Conservation (phyloP, 2,797 vertebrate genomes). For the Lindbergichthys nudifrons region DNA sequence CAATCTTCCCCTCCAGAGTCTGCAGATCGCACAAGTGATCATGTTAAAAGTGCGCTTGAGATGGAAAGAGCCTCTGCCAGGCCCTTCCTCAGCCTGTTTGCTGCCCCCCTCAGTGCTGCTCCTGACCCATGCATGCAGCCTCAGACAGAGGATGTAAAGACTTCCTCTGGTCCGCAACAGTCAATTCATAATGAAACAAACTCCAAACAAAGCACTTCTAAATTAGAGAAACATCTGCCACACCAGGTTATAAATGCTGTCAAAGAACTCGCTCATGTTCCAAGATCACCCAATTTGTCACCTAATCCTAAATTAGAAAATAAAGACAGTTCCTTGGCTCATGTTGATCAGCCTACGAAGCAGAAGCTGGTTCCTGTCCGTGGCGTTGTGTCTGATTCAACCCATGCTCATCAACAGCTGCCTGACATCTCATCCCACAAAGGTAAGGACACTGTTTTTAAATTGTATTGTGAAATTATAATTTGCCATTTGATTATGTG, state of each 20-base stretch:
- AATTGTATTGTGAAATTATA: background rate
- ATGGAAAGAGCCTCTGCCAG: background rate
- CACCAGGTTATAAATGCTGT: fast-evolving
- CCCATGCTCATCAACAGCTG: background rate
- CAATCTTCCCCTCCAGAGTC: constrained; percentile 4
- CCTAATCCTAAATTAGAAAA: background rate
- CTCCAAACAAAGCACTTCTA: constrained; percentile 3
- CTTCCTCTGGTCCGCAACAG: background rate
- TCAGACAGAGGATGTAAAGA: background rate
- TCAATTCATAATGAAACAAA: background rate
- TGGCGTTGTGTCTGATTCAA: background rate
- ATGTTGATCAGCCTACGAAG: background rate
- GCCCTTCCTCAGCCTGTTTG: constrained; percentile 61
- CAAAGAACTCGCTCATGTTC: background rate
- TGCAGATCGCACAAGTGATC: background rate
- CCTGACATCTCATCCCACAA: background rate
- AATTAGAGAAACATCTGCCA: background rate
- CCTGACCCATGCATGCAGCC: background rate
- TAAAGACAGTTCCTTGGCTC: background rate
- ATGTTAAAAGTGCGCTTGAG: background rate
- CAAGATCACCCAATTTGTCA: background rate
- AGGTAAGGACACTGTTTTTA: constrained; percentile 32
- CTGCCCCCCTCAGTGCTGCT: constrained; percentile 37
- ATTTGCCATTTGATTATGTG: background rate
- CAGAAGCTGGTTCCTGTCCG: background rate